Evolutionary conservation across 2,888 invertebrate species (phyloP), one percentile per base, ranked within the genome.

Genomic region (Dynastes maya): DNA sequence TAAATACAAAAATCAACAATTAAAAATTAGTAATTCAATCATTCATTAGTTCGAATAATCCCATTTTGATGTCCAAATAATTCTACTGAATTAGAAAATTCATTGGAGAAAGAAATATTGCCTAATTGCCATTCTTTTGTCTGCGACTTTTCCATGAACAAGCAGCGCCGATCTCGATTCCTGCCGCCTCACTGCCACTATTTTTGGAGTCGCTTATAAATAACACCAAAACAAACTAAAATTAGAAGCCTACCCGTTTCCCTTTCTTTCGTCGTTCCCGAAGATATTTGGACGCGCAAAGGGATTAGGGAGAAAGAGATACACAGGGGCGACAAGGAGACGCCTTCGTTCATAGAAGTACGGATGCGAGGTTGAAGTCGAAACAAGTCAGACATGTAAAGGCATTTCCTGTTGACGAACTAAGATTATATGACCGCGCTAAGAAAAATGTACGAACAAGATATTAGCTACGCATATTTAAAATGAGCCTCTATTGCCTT

Each of bases 401-500:
- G 80, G 81, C 80, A 82, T 82, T 82, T 82, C 81, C 82, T 79
- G 82, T 81, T 78, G 75, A 82, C 79, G 78, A 77, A 81, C 77
- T 27, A 40, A 63, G 65, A 72, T 65, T 78, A 72, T 78, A 65
- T 74, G 74, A 27, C 49, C 16, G 8, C 29, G 32, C 8, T 32
- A 58, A 51, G 63, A 77, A 80, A 65, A 51, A 75, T 64, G 58
- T 58, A 49, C 75, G 51, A 32, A 65, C 27, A 2, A 55, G 37
- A 61, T 74, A 49, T 68, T 68, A 16, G 16, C n/a, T 16, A 16
- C 11, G 45, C 49, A 49, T 2, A 27, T 49, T 45, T 67, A 22
- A 16, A 5, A 37, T 37, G 5, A 4, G 32, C 32, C 5, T 37
- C 5, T 37, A 37, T 37, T 37, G 5, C 32, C 1, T 37, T 37